These are phyloP conservation scores for Meda fulgida DNA, from an alignment of 2,797 vertebrate species.

Conservation along the genomic window DNA sequence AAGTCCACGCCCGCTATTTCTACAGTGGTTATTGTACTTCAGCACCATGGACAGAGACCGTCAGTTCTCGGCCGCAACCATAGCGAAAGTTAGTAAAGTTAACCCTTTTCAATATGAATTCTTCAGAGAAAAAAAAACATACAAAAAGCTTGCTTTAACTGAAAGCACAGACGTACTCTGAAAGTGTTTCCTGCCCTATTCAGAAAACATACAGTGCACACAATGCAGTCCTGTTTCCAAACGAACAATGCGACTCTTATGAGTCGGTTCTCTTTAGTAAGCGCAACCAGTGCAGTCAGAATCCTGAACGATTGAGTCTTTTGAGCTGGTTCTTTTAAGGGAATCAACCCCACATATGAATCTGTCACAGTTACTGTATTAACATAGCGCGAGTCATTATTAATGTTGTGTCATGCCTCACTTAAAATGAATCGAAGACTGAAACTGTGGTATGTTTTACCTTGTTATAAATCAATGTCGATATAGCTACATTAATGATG, in stretches of 20 bases:
- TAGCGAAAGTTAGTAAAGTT: background rate
- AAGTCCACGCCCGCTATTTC: background rate
- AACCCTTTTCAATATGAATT: background rate
- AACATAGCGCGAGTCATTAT: background rate
- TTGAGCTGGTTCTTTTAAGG: background rate
- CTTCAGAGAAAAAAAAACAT: background rate
- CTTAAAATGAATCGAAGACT: background rate
- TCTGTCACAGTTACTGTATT: background rate
- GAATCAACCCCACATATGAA: background rate
- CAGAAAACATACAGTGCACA: background rate
- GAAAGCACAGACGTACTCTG: background rate
- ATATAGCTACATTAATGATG: background rate
- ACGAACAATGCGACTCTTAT: background rate
- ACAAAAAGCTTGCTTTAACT: background rate
- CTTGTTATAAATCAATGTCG: background rate
- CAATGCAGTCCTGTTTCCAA: background rate
- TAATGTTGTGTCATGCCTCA: background rate
- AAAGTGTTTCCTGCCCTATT: background rate
- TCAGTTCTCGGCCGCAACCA: background rate
- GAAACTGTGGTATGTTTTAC: background rate
- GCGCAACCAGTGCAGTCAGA: background rate
- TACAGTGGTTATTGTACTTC: constrained; percentile 36
- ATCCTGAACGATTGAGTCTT: background rate
- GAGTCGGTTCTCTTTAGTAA: background rate
- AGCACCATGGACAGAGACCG: constrained; percentile 64